Base-by-base conservation (phyloP, 2,888 invertebrate species). In the Trissolcus brochymenae region DNA sequence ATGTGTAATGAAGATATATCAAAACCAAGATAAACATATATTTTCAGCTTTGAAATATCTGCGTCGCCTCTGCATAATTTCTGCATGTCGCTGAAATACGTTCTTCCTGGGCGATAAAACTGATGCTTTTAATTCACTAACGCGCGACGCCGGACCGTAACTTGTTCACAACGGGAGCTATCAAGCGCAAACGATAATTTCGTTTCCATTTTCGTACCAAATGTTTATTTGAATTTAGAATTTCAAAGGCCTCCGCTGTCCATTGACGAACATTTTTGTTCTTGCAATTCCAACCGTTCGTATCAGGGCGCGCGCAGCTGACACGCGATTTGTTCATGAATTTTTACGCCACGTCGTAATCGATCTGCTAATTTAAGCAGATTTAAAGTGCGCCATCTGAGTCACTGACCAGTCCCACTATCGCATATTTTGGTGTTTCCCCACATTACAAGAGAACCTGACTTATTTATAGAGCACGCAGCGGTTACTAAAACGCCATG, bases 381-480 rank as follows among this genome's bases (percentile, higher is more conserved):
- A 41, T 21, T 64, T 40, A 21, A 65, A 65, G 29, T 49, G 17
- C 49, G 16, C 11, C 17, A 49, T 55, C 51, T 61, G 60, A 66
- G 73, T 66, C 56, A 73, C 73, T 73, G 73, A 73, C 73, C 73
- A 74, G 35, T 46, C 67, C 62, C 40, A 74, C 67, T 66, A 59
- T 68, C 54, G 74, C 74, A 64, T 64, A 68, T 74, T 74, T 74
- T 64, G 74, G 74, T 17, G 67, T 66, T 68, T 51, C 68, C 19
- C 64, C 51, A 11, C 61, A 54, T 64, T 43, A 49, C 74, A 54
- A 17, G 9, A 56, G 40, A 50, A 51, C 13, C 57, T 16, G 29
- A n/a, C 35, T 19, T 51, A 74, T 74, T 74, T 74, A 74, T 74
- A 74, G 74, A 43, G 4, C 53, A 17, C 49, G 51, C 49, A 43